Evolutionary conservation across 2,797 vertebrate genomes (phyloP).

Genomic region (Lophotriccus pileatus): DNA sequence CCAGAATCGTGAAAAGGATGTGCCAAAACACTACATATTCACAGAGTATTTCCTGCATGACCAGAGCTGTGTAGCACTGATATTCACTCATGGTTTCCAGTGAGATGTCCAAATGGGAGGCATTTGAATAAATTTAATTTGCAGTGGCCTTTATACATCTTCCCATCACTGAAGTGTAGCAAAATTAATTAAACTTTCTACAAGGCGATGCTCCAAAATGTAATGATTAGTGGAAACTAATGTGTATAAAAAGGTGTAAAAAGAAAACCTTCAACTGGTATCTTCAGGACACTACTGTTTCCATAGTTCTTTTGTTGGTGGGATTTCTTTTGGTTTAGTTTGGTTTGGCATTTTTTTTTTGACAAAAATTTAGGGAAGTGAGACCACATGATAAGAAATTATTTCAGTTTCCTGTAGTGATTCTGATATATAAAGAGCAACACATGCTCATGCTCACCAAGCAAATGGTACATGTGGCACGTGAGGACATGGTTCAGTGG

Average conservation of each 20-base stretch:
- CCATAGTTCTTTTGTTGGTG: background rate
- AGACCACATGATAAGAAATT: background rate
- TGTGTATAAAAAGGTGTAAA: background rate
- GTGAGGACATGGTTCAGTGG: background rate
- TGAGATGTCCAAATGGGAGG: background rate
- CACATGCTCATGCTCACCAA: background rate
- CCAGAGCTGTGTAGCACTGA: background rate
- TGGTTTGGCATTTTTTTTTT: background rate
- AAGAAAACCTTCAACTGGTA: background rate
- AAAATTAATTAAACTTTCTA: slow-evolving; percentile 12
- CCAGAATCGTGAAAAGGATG: background rate
- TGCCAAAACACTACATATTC: slow-evolving; percentile 28
- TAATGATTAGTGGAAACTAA: background rate
- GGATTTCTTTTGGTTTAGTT: background rate
- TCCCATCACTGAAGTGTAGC: background rate
- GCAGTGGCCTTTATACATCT: background rate
- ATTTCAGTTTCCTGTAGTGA: background rate
- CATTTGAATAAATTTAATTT: slow-evolving; percentile 16
- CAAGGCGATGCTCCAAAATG: background rate
- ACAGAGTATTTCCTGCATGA: slow-evolving; percentile 10
- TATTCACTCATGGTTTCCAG: slow-evolving; percentile 32
- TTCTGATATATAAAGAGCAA: background rate
- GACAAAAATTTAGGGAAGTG: background rate
- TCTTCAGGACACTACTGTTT: background rate
- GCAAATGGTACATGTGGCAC: background rate